Evolutionary conservation across 2,113 vertebrate genomes (phyloP), one percentile per base, ranked within the genome.

Genomic region (Hemiprocne comata): DNA sequence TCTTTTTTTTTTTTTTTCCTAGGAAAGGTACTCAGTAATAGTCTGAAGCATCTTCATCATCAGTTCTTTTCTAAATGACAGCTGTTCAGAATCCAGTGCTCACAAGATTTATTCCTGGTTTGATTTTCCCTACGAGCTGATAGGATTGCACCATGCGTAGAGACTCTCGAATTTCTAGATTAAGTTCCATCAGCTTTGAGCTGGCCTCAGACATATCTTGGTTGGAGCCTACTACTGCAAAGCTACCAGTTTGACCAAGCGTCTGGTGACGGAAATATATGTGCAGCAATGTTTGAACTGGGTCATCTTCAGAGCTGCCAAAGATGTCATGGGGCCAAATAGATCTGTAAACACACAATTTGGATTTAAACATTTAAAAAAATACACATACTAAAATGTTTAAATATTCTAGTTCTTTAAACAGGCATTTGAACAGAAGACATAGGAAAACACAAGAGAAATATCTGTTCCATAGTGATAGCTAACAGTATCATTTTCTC

Each of bases 211-310:
- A 99, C 98, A 98, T 98, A 85, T 99, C 99, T 90, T 99, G 98
- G 97, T 99, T 99, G 71, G 98, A 99, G 72, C 99, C 99, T 40
- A 99, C 98, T 31, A 99, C 98, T 0, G 99, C 99, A 42, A 99
- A 95, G 97, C 99, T 99, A 61, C 99, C 99, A 3, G 99, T 99
- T 84, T 99, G 99, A 84, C 99, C 99, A 94, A 99, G 97, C 0
- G 99, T 99, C 98, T 99, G 99, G 97, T 99, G 99, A 44, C 99
- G 99, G 97, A 99, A 99, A 97, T 99, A 99, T 87, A 99, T 99
- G 96, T 99, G 99, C 96, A 99, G 96, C 70, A 99, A 94, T 0
- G 99, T 99, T 96, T 99, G 98, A 88, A 99, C 98, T 0, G 99
- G 98, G 79, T 99, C 97, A 23, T 99, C 99, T 10, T 98, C 98